These are phyloP conservation scores for Cerastis leucographa DNA, from an alignment of 2,888 invertebrate genomes.

Conservation along the genomic window DNA sequence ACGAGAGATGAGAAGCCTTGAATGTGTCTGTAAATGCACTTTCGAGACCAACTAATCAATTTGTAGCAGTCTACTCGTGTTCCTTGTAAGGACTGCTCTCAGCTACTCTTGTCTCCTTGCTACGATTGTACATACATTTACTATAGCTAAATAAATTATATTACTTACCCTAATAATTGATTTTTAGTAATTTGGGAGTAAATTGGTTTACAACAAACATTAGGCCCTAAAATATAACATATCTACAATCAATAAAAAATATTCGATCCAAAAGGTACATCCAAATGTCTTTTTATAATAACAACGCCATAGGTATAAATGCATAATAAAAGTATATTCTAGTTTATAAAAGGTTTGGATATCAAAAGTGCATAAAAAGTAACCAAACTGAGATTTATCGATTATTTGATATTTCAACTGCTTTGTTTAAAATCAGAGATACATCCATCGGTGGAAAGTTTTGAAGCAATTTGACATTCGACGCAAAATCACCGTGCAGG, in stretches of 20 bases:
- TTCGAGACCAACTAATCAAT: constrained; percentile 3
- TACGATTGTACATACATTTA: constrained; percentile 24
- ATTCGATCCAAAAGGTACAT: constrained; percentile 63
- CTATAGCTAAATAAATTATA: constrained; percentile 46
- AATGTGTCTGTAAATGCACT: constrained; percentile 16
- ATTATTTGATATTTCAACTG: constrained; percentile 91
- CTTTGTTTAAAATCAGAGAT: constrained; percentile 95
- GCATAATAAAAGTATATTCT: constrained; percentile 57
- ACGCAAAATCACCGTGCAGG: constrained; percentile 97
- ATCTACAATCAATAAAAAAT: constrained; percentile 52
- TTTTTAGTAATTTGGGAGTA: constrained; percentile 68
- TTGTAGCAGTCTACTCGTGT: no score
- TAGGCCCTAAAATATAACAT: constrained; percentile 58
- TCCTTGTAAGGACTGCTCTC: no score
- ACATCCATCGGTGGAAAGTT: constrained; percentile 97
- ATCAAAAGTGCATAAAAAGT: constrained; percentile 55
- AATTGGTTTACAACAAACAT: constrained; percentile 48
- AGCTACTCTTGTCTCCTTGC: constrained; percentile 12
- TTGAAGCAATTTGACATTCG: constrained; percentile 98
- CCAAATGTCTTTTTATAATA: constrained; percentile 58
- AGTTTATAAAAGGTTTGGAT: constrained; percentile 53
- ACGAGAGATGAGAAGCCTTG: constrained; percentile 18
- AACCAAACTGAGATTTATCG: constrained; percentile 52
- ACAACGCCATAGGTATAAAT: constrained; percentile 63
- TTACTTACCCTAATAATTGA: constrained; percentile 65